These are phyloP conservation scores for Microcebus lehilahytsara DNA, from an alignment of 2,113 vertebrate species.

Conservation along the genomic window DNA sequence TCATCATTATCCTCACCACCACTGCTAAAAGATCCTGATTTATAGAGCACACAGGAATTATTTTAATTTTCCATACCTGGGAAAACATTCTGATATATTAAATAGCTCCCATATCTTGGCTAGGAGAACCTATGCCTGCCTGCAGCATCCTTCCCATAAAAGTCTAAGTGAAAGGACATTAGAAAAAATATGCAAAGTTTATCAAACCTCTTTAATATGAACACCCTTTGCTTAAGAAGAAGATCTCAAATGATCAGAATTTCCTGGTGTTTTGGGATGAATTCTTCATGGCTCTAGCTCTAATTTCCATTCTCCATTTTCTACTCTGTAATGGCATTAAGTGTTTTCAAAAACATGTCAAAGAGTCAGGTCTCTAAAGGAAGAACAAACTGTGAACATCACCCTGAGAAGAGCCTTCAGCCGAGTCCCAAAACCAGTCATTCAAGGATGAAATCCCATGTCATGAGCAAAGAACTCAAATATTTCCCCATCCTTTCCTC, in stretches of 20 bases:
- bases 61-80: neutral
- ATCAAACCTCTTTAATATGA: neutral
- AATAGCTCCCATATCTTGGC: neutral
- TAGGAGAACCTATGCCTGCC: neutral
- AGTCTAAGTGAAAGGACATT: neutral
- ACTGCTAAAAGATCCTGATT: neutral
- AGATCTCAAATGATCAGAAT: neutral
- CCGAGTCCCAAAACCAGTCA: neutral
- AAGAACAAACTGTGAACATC: neutral
- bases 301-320: neutral
- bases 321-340: neutral
- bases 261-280: neutral
- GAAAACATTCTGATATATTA: neutral
- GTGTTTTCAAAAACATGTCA: neutral
- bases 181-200: neutral
- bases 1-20: neutral
- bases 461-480: neutral
- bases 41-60: neutral
- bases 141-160: neutral
- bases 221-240: neutral
- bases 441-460: neutral
- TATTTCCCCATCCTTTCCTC: neutral
- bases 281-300: neutral
- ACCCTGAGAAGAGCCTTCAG: neutral
- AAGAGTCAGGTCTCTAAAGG: neutral